Conservation (phyloP, 2,113 vertebrate genomes). For the Prochilodus magdalenae region DNA sequence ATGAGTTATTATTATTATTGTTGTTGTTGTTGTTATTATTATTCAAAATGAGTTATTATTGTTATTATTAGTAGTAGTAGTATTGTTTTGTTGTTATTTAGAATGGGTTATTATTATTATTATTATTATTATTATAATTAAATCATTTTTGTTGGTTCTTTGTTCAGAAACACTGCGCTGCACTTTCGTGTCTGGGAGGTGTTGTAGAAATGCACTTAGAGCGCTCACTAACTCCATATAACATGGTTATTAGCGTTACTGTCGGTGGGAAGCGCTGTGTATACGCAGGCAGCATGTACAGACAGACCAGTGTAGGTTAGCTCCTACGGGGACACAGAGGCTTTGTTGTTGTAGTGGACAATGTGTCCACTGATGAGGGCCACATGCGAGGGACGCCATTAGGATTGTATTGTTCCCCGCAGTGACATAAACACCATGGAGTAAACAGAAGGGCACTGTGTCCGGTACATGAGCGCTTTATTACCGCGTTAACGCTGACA, state of each 20-base stretch:
- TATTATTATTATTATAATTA: no score
- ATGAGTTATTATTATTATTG: no score
- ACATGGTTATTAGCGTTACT: not conserved
- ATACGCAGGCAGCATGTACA: not conserved
- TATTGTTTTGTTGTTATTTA: no score
- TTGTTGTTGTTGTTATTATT: no score
- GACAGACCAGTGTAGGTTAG: not conserved
- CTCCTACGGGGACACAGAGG: conserved; percentile 8
- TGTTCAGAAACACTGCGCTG: not conserved
- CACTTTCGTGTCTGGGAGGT: not conserved
- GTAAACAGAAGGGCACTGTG: not conserved
- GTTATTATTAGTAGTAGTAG: no score
- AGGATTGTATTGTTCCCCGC: not conserved
- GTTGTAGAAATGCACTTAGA: not conserved
- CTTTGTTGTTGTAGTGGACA: conserved; percentile 40
- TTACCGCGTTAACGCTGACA: not conserved
- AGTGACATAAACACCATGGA: not conserved
- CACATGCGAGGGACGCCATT: not conserved
- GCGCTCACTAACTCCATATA: not conserved
- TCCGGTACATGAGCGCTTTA: not conserved
- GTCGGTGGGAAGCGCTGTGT: not conserved
- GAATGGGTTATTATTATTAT: no score
- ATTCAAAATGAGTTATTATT: no score
- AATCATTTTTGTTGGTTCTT: no score
- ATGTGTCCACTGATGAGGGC: conserved; percentile 8